phyloP scores from a whole-genome alignment of 2,888 invertebrate genomes.

The Crossocerus cetratus region DNA sequence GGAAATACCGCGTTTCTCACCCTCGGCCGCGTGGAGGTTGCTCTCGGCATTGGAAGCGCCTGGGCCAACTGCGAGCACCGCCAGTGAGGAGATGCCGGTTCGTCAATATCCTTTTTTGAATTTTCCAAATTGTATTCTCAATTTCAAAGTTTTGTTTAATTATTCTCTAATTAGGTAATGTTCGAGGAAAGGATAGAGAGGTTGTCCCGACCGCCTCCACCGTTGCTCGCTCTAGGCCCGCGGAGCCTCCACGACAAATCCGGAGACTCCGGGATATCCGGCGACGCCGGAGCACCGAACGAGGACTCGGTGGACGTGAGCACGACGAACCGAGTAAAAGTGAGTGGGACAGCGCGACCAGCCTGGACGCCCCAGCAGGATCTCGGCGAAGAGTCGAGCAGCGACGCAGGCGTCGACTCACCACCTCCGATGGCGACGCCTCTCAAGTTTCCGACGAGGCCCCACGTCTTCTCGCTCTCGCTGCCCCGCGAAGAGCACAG shows the following conservation, averaged over 20 bases:
- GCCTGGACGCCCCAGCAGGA: conserved; percentile 93
- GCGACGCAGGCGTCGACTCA: conserved; percentile 72
- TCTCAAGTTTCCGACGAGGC: conserved; percentile 76
- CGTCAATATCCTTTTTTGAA: conserved; percentile 3
- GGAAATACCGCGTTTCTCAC: conserved; percentile 88
- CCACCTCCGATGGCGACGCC: conserved; percentile 66
- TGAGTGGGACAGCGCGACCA: conserved; percentile 59
- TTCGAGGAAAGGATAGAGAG: conserved; percentile 79
- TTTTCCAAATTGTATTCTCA: background rate
- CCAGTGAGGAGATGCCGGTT: conserved; percentile 73
- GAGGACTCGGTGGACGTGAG: conserved; percentile 70
- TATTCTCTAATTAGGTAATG: conserved; percentile 69
- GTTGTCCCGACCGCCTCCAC: conserved; percentile 78
- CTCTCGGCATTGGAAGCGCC: conserved; percentile 82
- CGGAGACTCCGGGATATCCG: conserved; percentile 91
- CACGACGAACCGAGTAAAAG: conserved; percentile 58
- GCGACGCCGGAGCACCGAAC: conserved; percentile 83
- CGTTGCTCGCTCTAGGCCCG: conserved; percentile 77
- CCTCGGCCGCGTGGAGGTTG: conserved; percentile 89
- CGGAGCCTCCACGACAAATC: conserved; percentile 84
- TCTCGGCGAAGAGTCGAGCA: conserved; percentile 82
- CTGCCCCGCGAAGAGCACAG: conserved; percentile 83
- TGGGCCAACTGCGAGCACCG: conserved; percentile 68
- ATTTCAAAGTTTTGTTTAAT: background rate
- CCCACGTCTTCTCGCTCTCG: conserved; percentile 87